Evolutionary conservation across 2,797 vertebrate genomes (phyloP).

Genomic region (Sebastes minor): DNA sequence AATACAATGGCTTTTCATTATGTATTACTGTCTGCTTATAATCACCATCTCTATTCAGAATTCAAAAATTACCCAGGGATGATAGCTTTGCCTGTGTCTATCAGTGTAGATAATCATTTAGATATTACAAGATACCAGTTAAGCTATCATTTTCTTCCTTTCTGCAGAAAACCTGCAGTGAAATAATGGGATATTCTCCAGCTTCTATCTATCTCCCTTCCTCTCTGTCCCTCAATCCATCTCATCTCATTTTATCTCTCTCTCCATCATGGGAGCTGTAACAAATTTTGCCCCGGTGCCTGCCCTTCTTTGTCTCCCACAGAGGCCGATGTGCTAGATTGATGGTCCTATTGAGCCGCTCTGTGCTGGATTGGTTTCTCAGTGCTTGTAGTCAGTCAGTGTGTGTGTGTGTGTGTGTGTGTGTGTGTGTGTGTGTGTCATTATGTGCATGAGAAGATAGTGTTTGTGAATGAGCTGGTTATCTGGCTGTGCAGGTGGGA

Average conservation of each 20-base stretch:
- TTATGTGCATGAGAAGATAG: neutral
- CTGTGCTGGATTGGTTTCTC: constrained; percentile 22
- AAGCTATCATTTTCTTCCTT: neutral
- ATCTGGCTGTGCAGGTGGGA: constrained; percentile 29
- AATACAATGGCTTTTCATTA: neutral
- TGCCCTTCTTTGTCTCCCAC: constrained; percentile 25
- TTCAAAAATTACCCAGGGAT: neutral
- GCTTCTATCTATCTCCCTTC: neutral
- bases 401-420: neutral
- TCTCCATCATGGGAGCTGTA: constrained; percentile 41
- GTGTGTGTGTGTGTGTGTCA: neutral
- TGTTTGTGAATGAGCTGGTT: constrained; percentile 10
- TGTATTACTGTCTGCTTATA: neutral
- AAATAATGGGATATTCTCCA: neutral
- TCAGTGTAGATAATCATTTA: neutral
- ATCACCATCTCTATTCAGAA: neutral
- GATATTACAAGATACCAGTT: neutral
- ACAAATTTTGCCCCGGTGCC: constrained; percentile 28
- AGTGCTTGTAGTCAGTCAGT: neutral
- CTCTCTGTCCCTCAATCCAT: constrained; percentile 9
- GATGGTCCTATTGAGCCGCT: constrained; percentile 40
- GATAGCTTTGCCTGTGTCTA: neutral
- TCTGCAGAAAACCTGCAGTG: neutral
- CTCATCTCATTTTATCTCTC: constrained; percentile 24
- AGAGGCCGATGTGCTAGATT: constrained; percentile 41